Conservation (phyloP, 2,888 invertebrate species). For the Digitonthophagus gazella region DNA sequence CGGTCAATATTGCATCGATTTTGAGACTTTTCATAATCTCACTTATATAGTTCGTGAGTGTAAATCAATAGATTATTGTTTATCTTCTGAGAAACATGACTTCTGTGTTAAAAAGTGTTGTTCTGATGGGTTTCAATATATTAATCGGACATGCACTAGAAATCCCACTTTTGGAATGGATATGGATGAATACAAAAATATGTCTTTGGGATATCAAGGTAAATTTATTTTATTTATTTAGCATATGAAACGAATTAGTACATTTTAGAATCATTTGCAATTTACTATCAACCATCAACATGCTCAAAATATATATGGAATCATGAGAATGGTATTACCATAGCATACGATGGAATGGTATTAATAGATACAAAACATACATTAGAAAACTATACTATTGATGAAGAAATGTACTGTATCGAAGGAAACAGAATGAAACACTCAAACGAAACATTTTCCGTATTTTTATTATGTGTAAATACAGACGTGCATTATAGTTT, state of each 20-base stretch:
- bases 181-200: background rate
- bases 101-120: background rate
- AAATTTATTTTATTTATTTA: background rate
- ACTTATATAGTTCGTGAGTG: background rate
- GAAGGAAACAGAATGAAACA: background rate
- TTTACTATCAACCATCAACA: background rate
- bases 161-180: background rate
- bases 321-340: background rate
- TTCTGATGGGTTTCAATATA: background rate
- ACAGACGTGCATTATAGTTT: background rate
- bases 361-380: background rate
- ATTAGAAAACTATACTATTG: background rate
- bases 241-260: background rate
- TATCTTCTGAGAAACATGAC: background rate
- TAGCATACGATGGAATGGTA: background rate
- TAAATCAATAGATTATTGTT: background rate
- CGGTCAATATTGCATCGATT: background rate
- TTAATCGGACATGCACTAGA: background rate
- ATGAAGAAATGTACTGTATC: slow-evolving; percentile 9
- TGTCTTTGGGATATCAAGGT: background rate
- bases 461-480: slow-evolving; percentile 4
- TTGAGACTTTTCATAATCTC: background rate
- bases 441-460: background rate
- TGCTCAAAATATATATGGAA: background rate
- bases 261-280: slow-evolving; percentile 3